Percentiles rank a stretch among this genome's conserved stretches.
Conservation (phyloP, 2,797 vertebrate genomes). For the Typhlichthys eigenmanni region DNA sequence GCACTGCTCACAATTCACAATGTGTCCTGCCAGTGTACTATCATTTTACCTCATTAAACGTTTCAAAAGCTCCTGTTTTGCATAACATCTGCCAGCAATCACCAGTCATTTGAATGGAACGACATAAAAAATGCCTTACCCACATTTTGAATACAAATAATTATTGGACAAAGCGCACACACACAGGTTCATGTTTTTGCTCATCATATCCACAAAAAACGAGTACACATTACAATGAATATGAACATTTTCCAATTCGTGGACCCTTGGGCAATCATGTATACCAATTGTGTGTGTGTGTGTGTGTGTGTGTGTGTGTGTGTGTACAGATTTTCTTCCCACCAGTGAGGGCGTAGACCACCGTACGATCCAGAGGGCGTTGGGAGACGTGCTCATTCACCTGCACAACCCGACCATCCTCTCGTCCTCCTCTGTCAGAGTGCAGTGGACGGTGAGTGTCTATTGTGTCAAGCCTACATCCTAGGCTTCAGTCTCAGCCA, state of each 20-base stretch:
- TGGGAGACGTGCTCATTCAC: constrained; percentile 92
- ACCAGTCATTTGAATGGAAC: too few relatives aligned
- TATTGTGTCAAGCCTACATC: too few relatives aligned
- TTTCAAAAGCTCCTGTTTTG: too few relatives aligned
- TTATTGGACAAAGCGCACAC: too few relatives aligned
- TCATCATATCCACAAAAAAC: neutral
- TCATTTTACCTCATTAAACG: too few relatives aligned
- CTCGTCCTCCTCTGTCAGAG: constrained; percentile 93
- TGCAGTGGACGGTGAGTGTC: constrained; percentile 95
- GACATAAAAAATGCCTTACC: too few relatives aligned
- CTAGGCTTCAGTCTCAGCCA: neutral
- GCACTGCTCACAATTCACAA: neutral
- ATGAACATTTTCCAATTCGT: neutral
- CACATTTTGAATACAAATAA: too few relatives aligned
- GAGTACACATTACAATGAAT: too few relatives aligned
- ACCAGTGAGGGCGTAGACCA: constrained; percentile 97
- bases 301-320: constrained; percentile 2
- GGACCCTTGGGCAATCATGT: too few relatives aligned
- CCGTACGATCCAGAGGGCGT: constrained; percentile 92
- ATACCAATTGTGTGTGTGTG: neutral
- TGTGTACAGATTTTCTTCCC: constrained; percentile 87
- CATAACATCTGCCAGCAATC: too few relatives aligned
- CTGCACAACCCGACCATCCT: constrained; percentile 97
- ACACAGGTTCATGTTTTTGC: neutral
- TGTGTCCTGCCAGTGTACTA: neutral